Conservation (phyloP, 1,140 invertebrate species). For the Diorhabda elongata region DNA sequence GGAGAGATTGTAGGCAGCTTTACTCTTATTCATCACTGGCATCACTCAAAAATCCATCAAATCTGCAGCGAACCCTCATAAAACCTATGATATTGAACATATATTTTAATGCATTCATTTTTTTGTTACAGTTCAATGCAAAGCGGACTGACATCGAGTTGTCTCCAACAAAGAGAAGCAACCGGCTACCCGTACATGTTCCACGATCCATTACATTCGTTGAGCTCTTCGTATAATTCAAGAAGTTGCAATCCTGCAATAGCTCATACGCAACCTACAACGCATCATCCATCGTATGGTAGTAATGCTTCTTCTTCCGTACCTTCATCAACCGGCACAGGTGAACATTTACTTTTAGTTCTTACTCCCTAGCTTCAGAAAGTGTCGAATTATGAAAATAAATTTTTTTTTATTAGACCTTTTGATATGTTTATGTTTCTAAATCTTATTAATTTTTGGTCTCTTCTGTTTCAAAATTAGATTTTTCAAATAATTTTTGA, state of each 20-base stretch:
- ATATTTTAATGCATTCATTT: background rate
- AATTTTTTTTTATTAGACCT: no score
- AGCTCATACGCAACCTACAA: conserved; percentile 58
- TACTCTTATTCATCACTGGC: no score
- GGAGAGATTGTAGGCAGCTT: no score
- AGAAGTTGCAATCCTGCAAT: conserved; percentile 61
- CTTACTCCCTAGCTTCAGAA: no score
- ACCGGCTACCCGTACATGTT: conserved; percentile 89
- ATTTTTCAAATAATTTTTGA: no score
- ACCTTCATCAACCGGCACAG: conserved; percentile 45
- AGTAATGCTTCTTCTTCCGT: conserved; percentile 54
- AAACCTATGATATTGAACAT: no score
- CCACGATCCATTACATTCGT: conserved; percentile 79
- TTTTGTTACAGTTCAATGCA: conserved; percentile 70
- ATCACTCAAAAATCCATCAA: no score
- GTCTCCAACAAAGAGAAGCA: conserved; percentile 80
- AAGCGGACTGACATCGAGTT: conserved; percentile 73
- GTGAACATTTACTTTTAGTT: conserved; percentile 28
- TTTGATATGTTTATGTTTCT: no score
- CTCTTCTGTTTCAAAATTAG: no score
- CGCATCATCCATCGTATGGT: conserved; percentile 52
- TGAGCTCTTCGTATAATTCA: conserved; percentile 65
- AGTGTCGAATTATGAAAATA: no score
- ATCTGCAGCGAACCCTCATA: no score
- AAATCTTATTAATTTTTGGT: no score